Base-by-base conservation (phyloP, 2,113 vertebrate species). In the Zosterops lateralis region DNA sequence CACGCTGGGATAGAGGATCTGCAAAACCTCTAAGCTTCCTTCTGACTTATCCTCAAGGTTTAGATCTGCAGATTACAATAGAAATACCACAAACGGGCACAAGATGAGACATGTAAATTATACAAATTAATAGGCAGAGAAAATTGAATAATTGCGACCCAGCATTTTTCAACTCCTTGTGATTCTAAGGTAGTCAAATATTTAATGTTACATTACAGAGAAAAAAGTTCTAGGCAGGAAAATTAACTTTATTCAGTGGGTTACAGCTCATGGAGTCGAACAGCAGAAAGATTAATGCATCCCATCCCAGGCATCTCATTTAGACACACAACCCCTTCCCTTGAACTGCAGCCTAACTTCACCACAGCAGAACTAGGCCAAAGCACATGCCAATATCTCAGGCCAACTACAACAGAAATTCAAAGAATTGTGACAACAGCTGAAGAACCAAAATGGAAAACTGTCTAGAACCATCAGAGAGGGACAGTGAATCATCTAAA, bases 261-360 rank as follows among this genome's bases (percentile, higher is more conserved):
- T 57, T 91, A 82, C 31, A 71, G 60, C 32, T 80, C 38, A 29
- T 1, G 6, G 12, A 80, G 8, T 58, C 22, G 36, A 90, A 68
- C 7, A 62, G 64, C 26, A 86, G 26, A 58, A 86, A 71, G 24
- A 81, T 31, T 34, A 54, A 81, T 48, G 51, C 24, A 66, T 40
- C 17, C 34, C 7, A 64, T 67, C 31, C 25, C 62, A 31, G 16
- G 21, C 25, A 78, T 36, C 32, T 48, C 31, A 81, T 31, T 51
- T 19, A 71, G 5, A 77, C 34, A 50, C 3, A 42, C 1, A 12
- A 9, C 1, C 2, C 6, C 6, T 17, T 7, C 16, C 48, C 21
- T 38, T 72, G 29, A 58, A 42, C 14, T 79, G n/a, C 58, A 89
- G 50, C 20, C 50, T 38, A 85, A 83, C 36, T 72, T 48, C 24